These are phyloP conservation scores for Eupithecia exiguata DNA, from an alignment of 2,888 invertebrate species.

Conservation along the genomic window DNA sequence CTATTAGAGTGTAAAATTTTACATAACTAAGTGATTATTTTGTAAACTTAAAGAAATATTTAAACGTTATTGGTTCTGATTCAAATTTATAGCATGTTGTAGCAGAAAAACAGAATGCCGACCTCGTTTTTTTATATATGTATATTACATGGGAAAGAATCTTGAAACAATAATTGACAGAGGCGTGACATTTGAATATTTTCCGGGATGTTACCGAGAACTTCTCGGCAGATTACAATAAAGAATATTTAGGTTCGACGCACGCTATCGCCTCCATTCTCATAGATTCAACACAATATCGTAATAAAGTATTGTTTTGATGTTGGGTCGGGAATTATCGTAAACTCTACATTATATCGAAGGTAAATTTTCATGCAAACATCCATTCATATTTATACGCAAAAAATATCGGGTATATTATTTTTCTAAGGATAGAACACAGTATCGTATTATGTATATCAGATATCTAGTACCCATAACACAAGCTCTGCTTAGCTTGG, in stretches of 20 bases:
- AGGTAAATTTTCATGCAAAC: background rate
- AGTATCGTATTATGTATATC: too few species aligned
- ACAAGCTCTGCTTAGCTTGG: too few species aligned
- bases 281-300: background rate
- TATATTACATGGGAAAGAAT: background rate
- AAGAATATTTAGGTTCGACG: background rate
- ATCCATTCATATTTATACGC: background rate
- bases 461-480: too few species aligned
- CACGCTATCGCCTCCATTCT: background rate
- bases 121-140: too few species aligned
- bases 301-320: background rate
- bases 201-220: background rate
- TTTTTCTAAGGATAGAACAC: background rate
- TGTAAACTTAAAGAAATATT: too few species aligned
- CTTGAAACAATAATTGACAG: background rate
- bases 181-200: background rate
- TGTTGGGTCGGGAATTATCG: background rate
- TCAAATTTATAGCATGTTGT: too few species aligned
- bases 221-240: background rate
- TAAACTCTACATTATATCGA: background rate
- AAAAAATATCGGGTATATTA: background rate
- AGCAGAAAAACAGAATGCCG: too few species aligned
- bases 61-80: too few species aligned
- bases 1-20: too few species aligned
- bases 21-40: too few species aligned